phyloP scores from a whole-genome alignment of 2,113 vertebrate species.

The Neolamprologus sp. region DNA sequence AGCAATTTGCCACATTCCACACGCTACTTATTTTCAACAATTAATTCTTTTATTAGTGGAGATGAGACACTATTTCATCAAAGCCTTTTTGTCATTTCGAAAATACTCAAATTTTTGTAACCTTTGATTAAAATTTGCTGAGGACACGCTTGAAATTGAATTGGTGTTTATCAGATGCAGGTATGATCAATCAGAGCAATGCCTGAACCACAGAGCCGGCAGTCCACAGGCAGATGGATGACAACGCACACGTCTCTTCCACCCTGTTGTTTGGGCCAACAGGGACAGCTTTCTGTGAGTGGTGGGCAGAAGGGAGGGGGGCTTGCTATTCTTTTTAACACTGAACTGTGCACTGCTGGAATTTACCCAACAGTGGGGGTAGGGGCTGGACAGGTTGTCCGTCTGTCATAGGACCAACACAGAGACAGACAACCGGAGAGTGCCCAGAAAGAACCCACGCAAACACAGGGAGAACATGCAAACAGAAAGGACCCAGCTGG shows the following conservation, averaged over 20 bases:
- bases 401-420: not conserved
- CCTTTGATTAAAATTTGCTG: not conserved
- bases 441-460: not conserved
- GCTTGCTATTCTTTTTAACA: not conserved
- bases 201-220: not conserved
- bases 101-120: not conserved
- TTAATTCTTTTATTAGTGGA: not conserved
- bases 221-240: not conserved
- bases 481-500: not conserved
- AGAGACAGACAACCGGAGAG: not conserved
- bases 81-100: not conserved
- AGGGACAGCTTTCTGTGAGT: not conserved
- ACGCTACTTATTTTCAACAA: not conserved
- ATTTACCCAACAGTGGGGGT: not conserved
- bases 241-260: not conserved
- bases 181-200: not conserved
- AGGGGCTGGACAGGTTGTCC: not conserved
- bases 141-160: not conserved
- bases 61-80: not conserved
- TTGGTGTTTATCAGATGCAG: not conserved
- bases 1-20: not conserved
- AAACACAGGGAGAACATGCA: not conserved
- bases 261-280: not conserved
- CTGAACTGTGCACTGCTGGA: not conserved
- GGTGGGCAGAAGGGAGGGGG: not conserved